Base-by-base conservation (phyloP, 1,140 invertebrate species). In the Scaptodrosophila lebanonensis region DNA sequence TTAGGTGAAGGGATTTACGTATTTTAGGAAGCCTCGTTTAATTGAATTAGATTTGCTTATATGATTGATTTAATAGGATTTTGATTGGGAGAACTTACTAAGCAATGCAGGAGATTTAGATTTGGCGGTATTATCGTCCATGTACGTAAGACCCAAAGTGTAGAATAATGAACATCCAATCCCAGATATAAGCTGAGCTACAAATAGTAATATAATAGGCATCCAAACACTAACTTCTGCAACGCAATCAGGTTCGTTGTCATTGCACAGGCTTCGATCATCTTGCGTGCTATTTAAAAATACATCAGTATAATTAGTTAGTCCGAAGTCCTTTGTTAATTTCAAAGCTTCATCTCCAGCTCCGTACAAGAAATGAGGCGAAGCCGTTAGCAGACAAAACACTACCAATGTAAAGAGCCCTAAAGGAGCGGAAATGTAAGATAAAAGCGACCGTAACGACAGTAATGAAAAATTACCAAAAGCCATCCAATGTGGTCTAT, bases 351-450 rank as follows among this genome's bases (percentile, higher is more conserved):
- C 91, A 25, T 91, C 87, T 0, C 93, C 92, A 13, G 92, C 88
- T 0, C 93, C 93, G 66, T 93, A 95, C 9, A 95, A 85, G 27
- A 93, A 89, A 64, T 94, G 93, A 2, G 93, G 93, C 1, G 91
- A 62, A 47, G 91, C 90, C 43, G 90, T 91, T 35, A 94, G 67
- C 47, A 93, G 87, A 72, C 92, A 93, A 63, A 91, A 93, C 1
- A 91, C 36, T 0, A 91, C 91, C 1, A 93, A 90, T 13, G 90
- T 89, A 57, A 92, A 90, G 60, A 93, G 89, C 9, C 93, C 93
- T 60, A 4, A 2, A 91, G 53, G n/a, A n/a, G n/a, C n/a, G n/a
- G n/a, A n/a, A n/a, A n/a, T n/a, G n/a, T n/a, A n/a, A n/a, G n/a
- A n/a, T n/a, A n/a, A n/a, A n/a, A n/a, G n/a, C n/a, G n/a, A n/a